Conservation (phyloP, 1,140 invertebrate species). For the Leptinotarsa texana region DNA sequence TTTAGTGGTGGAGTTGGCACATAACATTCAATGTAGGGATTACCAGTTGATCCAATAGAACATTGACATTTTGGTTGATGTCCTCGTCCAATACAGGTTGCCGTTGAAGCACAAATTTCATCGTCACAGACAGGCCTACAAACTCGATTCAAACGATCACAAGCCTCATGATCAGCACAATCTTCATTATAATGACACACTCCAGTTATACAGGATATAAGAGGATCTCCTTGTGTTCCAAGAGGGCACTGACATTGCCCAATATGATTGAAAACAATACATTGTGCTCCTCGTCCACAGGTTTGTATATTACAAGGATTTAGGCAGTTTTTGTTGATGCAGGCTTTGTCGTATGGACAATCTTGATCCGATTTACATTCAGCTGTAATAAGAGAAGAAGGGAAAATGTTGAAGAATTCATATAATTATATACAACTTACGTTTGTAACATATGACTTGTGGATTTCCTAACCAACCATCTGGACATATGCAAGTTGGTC, state of each 20-base stretch:
- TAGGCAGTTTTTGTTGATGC: constrained; percentile 76
- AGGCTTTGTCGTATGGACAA: constrained; percentile 85
- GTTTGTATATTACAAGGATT: constrained; percentile 72
- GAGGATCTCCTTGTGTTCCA: constrained; percentile 83
- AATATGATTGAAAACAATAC: constrained; percentile 72
- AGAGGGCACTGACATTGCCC: constrained; percentile 81
- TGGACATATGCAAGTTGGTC: constrained; percentile 80
- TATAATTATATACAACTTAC: constrained; percentile 61
- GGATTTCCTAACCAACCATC: constrained; percentile 86
- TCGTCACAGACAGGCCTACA: constrained; percentile 82
- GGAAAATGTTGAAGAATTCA: constrained; percentile 2
- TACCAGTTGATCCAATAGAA: constrained; percentile 72
- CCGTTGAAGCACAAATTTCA: constrained; percentile 74
- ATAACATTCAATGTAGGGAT: constrained; percentile 77
- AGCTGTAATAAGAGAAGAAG: constrained; percentile 61
- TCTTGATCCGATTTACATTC: constrained; percentile 81
- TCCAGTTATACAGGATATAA: constrained; percentile 78
- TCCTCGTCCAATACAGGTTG: constrained; percentile 71
- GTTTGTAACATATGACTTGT: constrained; percentile 81
- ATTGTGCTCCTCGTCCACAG: constrained; percentile 81
- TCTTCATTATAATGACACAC: constrained; percentile 89
- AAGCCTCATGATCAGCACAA: constrained; percentile 83
- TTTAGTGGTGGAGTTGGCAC: constrained; percentile 51
- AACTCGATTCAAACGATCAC: constrained; percentile 80
- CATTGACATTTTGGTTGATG: constrained; percentile 83